These are phyloP conservation scores for Conistra vaccinii DNA, from an alignment of 2,888 invertebrate species.

Conservation along the genomic window DNA sequence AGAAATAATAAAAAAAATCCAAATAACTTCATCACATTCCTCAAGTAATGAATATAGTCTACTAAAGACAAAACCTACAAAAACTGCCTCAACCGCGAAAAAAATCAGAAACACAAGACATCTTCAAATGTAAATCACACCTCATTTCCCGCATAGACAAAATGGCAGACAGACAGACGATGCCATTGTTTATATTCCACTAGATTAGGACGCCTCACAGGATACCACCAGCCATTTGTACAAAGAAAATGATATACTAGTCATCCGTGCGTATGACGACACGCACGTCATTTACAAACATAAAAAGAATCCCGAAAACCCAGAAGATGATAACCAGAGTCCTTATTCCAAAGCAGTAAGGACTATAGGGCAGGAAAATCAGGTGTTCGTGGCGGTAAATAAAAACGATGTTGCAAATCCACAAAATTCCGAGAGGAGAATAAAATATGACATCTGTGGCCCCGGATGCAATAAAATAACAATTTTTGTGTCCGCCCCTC, in stretches of 20 bases:
- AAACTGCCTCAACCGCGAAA: background rate
- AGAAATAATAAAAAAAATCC: too few species aligned
- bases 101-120: conserved; percentile 13
- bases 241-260: conserved; percentile 88
- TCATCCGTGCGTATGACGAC: conserved; percentile 87
- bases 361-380: conserved; percentile 46
- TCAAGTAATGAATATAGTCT: too few species aligned
- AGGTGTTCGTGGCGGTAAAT: conserved; percentile 52
- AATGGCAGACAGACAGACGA: conserved; percentile 69
- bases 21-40: too few species aligned
- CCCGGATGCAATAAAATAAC: conserved; percentile 88
- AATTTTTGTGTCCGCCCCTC: conserved; percentile 84
- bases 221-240: conserved; percentile 85
- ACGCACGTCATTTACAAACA: conserved; percentile 74
- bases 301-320: conserved; percentile 50
- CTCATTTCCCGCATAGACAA: conserved; percentile 69
- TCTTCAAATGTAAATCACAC: conserved; percentile 44
- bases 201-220: conserved; percentile 86
- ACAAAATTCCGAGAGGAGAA: conserved; percentile 74
- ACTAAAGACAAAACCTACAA: background rate
- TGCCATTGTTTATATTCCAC: conserved; percentile 84
- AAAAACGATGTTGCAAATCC: conserved; percentile 63
- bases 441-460: conserved; percentile 89
- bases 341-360: conserved; percentile 65
- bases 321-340: conserved; percentile 40